phyloP scores from a whole-genome alignment of 2,797 vertebrate genomes.

The Rhinatrema bivittatum region DNA sequence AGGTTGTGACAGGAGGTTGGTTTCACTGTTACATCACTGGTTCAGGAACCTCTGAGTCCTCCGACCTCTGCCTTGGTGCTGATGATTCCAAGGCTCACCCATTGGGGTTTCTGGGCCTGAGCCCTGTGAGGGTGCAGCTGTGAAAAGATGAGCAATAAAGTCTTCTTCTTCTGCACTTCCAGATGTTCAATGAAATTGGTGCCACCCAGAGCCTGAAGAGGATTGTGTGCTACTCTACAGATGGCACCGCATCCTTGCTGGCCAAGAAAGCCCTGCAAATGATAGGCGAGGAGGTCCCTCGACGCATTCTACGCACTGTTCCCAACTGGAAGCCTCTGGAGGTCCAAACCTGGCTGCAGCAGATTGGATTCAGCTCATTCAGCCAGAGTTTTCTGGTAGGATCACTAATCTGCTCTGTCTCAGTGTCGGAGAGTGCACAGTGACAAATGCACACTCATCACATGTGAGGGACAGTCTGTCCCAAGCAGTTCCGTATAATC shows the following conservation, averaged over 20 bases:
- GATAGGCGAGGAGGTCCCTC: slow-evolving; percentile 85
- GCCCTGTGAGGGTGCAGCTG: not conserved
- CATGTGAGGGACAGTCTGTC: no score
- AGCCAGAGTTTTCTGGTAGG: slow-evolving; percentile 80
- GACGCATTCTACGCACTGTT: slow-evolving; percentile 75
- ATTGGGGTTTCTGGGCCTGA: not conserved
- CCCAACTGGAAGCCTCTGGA: slow-evolving; percentile 90
- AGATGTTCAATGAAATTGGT: slow-evolving; percentile 95
- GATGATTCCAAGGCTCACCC: not conserved
- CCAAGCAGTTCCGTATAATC: no score
- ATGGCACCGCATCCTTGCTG: slow-evolving; percentile 74
- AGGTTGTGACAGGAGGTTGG: not conserved
- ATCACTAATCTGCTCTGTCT: no score
- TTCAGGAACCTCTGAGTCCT: not conserved
- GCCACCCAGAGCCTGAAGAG: slow-evolving; percentile 90
- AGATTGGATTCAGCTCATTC: slow-evolving; percentile 80
- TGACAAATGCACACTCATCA: no score
- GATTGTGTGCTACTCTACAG: slow-evolving; percentile 87
- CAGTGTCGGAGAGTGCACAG: no score
- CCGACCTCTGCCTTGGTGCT: not conserved
- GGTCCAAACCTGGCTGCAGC: slow-evolving; percentile 92
- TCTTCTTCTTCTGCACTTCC: not conserved
- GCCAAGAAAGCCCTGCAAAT: slow-evolving; percentile 77
- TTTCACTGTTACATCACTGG: no score
- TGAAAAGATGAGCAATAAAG: not conserved